Evolutionary conservation across 2,888 invertebrate genomes (phyloP).

Genomic region (Rhodophaea formosa): DNA sequence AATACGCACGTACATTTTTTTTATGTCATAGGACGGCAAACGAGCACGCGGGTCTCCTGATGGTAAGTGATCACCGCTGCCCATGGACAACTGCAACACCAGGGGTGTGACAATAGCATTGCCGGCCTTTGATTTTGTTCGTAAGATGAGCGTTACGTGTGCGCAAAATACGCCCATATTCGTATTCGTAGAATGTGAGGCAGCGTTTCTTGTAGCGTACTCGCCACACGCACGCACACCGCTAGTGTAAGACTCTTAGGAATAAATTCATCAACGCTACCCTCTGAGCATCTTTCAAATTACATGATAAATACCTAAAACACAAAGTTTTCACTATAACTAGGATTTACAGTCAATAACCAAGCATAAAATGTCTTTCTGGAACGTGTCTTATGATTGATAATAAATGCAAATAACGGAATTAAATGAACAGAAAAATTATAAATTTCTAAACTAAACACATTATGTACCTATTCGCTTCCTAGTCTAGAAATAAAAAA

Average conservation of each 20-base stretch:
- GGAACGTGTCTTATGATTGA: too few relatives aligned
- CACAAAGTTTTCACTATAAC: constrained; percentile 7
- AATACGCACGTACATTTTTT: too few relatives aligned
- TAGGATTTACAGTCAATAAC: neutral
- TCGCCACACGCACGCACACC: neutral
- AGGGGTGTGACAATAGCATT: too few relatives aligned
- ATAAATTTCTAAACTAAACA: neutral
- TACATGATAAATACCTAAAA: constrained; percentile 17
- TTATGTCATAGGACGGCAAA: too few relatives aligned
- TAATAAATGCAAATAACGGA: neutral
- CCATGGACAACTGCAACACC: too few relatives aligned
- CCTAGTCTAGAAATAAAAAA: constrained; percentile 2
- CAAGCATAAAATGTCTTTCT: neutral
- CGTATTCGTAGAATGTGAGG: too few relatives aligned
- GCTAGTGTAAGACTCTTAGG: neutral
- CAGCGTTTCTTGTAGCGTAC: too few relatives aligned
- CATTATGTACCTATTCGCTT: constrained; percentile 1
- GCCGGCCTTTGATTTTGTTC: too few relatives aligned
- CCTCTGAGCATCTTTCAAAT: constrained; percentile 25
- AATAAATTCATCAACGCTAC: constrained; percentile 34
- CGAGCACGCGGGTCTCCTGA: too few relatives aligned
- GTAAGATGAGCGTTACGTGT: too few relatives aligned
- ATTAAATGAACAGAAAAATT: neutral
- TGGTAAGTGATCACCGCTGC: too few relatives aligned
- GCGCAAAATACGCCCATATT: too few relatives aligned